These are phyloP conservation scores for Aleiodes sp. DNA, from an alignment of 1,140 invertebrate genomes.

Conservation along the genomic window DNA sequence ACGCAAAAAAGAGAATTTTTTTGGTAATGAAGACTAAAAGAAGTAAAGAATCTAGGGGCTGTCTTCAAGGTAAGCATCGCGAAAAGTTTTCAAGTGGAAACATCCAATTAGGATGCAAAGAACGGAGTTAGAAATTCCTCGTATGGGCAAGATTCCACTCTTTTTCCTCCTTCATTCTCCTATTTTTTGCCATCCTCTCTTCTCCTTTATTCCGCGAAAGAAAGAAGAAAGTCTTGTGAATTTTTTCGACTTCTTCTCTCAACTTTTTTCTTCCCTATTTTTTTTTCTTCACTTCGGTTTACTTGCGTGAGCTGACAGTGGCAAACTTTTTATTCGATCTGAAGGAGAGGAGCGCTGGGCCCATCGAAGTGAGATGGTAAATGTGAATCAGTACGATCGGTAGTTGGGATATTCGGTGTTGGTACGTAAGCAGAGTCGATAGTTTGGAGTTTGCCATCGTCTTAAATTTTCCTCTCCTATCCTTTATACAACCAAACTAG, in stretches of 20 bases:
- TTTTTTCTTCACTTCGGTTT: slow-evolving; percentile 3
- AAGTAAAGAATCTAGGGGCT: background rate
- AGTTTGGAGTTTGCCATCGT: slow-evolving; percentile 14
- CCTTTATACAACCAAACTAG: background rate
- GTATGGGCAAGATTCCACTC: slow-evolving; percentile 11
- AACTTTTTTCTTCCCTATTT: slow-evolving; percentile 22
- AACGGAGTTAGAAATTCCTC: slow-evolving; percentile 40
- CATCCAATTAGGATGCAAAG: slow-evolving; percentile 50
- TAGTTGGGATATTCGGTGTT: slow-evolving; percentile 9
- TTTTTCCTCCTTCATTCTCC: slow-evolving; percentile 3
- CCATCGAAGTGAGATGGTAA: background rate
- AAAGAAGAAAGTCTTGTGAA: slow-evolving; percentile 9
- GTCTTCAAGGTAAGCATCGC: background rate
- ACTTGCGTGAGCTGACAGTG: background rate
- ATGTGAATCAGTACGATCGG: slow-evolving; percentile 5
- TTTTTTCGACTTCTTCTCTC: slow-evolving; percentile 14
- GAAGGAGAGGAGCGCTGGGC: background rate
- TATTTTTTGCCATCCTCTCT: no score
- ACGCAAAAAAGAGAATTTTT: no score
- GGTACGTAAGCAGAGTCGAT: slow-evolving; percentile 12
- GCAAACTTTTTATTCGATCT: slow-evolving; percentile 18
- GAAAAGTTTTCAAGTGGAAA: slow-evolving; percentile 44
- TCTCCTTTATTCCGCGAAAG: background rate
- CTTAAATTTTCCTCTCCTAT: background rate
- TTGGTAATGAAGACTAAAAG: no score